Evolutionary conservation across 1,140 invertebrate species (phyloP), one percentile per base, ranked within the genome.

Genomic region (Anoplophora glabripennis): DNA sequence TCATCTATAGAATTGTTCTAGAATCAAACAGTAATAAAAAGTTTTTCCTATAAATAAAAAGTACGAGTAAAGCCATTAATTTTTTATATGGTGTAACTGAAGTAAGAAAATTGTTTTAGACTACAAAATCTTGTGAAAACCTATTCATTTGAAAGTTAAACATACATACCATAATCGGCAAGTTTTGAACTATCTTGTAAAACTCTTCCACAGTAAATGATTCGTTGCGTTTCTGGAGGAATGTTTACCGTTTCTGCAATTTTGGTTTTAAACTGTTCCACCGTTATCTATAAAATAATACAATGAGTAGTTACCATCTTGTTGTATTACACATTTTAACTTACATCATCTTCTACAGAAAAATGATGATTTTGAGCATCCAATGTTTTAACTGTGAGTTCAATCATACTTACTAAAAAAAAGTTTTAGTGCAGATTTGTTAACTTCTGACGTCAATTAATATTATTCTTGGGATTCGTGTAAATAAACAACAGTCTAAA

Each of bases 191-290:
- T 91, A 84, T 97, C 92, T 70, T 90, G 87, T 42, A 97, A 78
- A 53, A 98, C 92, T 75, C 91, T 79, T 9, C 94, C 94, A 78
- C 92, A 94, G 76, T 93, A 96, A 62, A 97, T 97, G 21, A 97
- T 82, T 59, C 94, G 82, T 72, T 96, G 93, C 15, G 87, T 85
- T 54, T 92, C 88, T 21, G 86, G 85, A 34, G 89, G 77, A 64
- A 96, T 89, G 53, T 84, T 84, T 33, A 93, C 85, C 41, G 84
- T 81, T 48, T 86, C 84, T 10, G 86, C 83, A 66, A 96, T 94
- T 65, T 86, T 81, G 66, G 91, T 86, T 79, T 97, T 97, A 66
- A 96, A 90, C 70, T 92, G 82, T 53, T 84, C 82, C 17, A 97
- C 90, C 36, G 92, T 94, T 38, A 87, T 87, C 93, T 95, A 77